phyloP scores from a whole-genome alignment of 2,797 vertebrate species.

The Oophaga sylvatica region DNA sequence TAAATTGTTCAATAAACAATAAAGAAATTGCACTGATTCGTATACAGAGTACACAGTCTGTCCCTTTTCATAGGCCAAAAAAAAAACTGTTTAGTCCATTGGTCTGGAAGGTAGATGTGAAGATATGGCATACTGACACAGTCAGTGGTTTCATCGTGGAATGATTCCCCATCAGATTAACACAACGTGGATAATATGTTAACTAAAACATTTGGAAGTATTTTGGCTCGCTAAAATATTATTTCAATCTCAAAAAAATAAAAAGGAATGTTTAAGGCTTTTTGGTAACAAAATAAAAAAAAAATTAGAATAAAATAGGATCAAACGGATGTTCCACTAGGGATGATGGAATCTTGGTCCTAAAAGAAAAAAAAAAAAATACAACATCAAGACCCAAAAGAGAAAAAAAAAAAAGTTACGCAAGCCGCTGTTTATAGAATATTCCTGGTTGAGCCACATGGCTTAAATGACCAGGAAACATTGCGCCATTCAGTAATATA shows the following conservation, averaged over 20 bases:
- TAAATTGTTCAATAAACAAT: conserved; percentile 70
- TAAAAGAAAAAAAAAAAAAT: conserved; percentile 68
- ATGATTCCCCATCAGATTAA: conserved; percentile 77
- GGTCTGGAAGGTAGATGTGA: conserved; percentile 71
- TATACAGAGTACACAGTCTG: conserved; percentile 68
- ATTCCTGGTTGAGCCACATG: background rate
- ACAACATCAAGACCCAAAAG: too few species aligned
- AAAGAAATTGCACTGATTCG: conserved; percentile 87
- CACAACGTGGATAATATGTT: conserved; percentile 62
- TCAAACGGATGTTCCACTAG: conserved; percentile 95
- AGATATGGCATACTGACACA: conserved; percentile 65
- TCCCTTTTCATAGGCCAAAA: conserved; percentile 78
- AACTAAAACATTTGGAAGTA: conserved; percentile 71
- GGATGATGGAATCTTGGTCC: conserved; percentile 80
- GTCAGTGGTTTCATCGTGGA: conserved; percentile 73
- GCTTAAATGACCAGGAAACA: too few species aligned
- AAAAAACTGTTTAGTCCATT: conserved; percentile 63
- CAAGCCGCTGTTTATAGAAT: background rate
- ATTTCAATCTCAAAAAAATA: conserved; percentile 82
- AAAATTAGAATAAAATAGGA: conserved; percentile 41
- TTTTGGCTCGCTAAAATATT: conserved; percentile 75
- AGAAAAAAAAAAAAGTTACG: background rate
- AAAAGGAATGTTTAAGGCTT: conserved; percentile 96
- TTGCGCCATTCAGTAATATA: too few species aligned
- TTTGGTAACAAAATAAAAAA: conserved; percentile 75